These are phyloP conservation scores for Crotophaga sulcirostris DNA, from an alignment of 2,113 vertebrate species.

Conservation along the genomic window DNA sequence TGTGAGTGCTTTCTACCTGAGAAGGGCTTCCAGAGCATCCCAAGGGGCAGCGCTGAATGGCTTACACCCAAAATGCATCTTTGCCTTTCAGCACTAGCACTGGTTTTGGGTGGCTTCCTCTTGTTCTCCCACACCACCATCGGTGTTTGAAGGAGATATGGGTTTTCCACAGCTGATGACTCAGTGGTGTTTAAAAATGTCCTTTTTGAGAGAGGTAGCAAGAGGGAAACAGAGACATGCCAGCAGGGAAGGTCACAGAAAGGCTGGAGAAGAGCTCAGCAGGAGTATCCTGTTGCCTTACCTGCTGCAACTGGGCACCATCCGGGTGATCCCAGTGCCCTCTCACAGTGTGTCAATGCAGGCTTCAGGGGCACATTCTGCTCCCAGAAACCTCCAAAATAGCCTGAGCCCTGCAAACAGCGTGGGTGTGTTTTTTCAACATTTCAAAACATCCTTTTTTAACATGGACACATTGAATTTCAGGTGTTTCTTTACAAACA, in stretches of 20 bases:
- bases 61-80: rapidly evolving
- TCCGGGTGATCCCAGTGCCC: neutral
- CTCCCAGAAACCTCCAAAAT: neutral
- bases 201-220: neutral
- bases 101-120: neutral
- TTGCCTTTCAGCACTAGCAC: neutral
- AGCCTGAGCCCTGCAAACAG: neutral
- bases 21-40: neutral
- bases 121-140: rapidly evolving
- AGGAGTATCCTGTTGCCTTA: neutral
- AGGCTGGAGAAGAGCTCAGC: neutral
- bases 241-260: rapidly evolving
- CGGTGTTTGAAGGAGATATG: neutral
- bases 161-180: neutral
- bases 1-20: neutral
- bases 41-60: neutral
- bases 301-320: rapidly evolving
- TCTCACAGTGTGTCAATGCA: rapidly evolving
- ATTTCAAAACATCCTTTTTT: neutral
- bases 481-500: neutral
- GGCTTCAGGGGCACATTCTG: neutral
- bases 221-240: neutral
- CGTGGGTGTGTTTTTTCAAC: neutral
- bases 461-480: neutral
- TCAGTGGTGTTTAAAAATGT: neutral